These are phyloP conservation scores for Notospermus geniculatus DNA, from an alignment of 1,140 invertebrate genomes.

Conservation along the genomic window DNA sequence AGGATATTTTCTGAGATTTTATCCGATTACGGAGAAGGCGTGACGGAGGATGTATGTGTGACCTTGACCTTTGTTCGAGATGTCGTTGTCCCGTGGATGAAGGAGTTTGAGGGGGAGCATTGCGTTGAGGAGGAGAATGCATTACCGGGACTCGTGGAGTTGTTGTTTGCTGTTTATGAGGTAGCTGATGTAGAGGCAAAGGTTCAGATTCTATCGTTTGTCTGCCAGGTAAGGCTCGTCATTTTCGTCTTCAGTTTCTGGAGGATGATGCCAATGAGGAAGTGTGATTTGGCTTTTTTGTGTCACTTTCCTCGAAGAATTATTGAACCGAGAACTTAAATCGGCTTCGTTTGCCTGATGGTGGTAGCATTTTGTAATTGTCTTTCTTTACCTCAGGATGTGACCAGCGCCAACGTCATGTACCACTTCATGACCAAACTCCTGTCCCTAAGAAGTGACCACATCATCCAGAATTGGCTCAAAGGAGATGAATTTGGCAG, in stretches of 20 bases:
- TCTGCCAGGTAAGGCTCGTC: slow-evolving; percentile 1
- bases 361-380: no score
- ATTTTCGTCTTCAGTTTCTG: no score
- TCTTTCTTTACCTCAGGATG: slow-evolving; percentile 20
- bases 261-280: no score
- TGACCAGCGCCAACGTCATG: slow-evolving; percentile 22
- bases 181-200: neutral
- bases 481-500: slow-evolving; percentile 27
- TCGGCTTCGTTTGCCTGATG: no score
- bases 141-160: slow-evolving; percentile 7
- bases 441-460: slow-evolving; percentile 16
- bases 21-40: neutral
- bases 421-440: slow-evolving; percentile 29
- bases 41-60: neutral
- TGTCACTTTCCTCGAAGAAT: no score
- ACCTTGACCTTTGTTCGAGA: slow-evolving; percentile 3
- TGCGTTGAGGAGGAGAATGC: slow-evolving; percentile 8
- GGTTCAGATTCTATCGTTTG: neutral
- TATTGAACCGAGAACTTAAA: no score
- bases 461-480: slow-evolving; percentile 31
- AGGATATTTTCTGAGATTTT: neutral
- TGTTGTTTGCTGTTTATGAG: slow-evolving; percentile 4
- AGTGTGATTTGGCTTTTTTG: no score
- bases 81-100: slow-evolving; percentile 11
- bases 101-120: slow-evolving; percentile 8